phyloP scores from a whole-genome alignment of 2,797 vertebrate genomes.

The Manis crassicaudata region DNA sequence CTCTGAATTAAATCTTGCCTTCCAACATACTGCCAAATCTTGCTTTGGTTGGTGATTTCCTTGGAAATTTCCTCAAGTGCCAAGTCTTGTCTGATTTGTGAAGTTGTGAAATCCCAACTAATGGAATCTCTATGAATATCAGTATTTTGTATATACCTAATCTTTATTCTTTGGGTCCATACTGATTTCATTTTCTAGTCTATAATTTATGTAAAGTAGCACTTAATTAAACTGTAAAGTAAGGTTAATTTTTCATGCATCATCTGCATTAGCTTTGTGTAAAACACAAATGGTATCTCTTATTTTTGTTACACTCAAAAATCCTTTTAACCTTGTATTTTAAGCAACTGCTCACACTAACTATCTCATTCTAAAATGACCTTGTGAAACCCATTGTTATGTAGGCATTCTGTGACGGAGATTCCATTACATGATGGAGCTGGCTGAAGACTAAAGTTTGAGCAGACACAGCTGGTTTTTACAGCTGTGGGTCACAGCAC shows the following conservation, averaged over 20 bases:
- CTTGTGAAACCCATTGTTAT: slow-evolving; percentile 19
- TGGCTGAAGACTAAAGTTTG: slow-evolving; percentile 26
- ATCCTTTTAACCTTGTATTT: background rate
- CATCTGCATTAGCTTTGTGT: background rate
- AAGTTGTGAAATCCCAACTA: background rate
- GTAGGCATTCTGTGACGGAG: slow-evolving; percentile 37
- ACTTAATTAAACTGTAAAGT: background rate
- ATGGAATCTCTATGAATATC: background rate
- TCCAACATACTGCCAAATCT: background rate
- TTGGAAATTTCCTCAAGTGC: background rate
- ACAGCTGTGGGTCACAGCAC: slow-evolving; percentile 57
- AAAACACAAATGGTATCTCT: slow-evolving; percentile 3
- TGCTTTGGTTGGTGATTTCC: background rate
- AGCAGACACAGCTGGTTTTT: slow-evolving; percentile 56
- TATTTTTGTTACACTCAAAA: background rate
- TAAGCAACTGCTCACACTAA: background rate
- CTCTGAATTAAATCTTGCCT: background rate
- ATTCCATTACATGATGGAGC: background rate
- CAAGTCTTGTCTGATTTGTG: background rate
- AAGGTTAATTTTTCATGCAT: background rate
- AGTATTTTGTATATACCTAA: background rate
- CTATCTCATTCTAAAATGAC: slow-evolving; percentile 25
- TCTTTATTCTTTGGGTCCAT: background rate
- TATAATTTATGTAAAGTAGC: background rate
- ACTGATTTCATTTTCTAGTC: background rate